Conservation (phyloP, 2,113 vertebrate genomes). For the Gopherus flavomarginatus region DNA sequence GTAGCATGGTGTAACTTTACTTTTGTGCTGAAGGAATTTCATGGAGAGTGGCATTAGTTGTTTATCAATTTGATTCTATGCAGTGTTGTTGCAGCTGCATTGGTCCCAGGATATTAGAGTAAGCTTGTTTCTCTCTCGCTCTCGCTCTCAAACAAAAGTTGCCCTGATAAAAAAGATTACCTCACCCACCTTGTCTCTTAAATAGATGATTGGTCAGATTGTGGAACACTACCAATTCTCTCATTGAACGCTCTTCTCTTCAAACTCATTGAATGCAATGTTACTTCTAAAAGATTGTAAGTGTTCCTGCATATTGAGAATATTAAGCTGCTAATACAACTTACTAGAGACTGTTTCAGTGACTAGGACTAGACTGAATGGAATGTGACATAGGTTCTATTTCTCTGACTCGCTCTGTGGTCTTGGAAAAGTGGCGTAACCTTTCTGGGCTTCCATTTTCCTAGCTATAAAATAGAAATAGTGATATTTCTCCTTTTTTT, state of each 20-base stretch:
- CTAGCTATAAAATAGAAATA: not conserved
- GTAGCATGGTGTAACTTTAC: not conserved
- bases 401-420: not conserved
- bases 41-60: not conserved
- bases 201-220: not conserved
- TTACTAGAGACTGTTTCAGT: not conserved
- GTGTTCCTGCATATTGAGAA: not conserved
- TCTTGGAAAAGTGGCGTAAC: not conserved
- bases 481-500: not conserved
- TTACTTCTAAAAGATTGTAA: not conserved
- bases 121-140: not conserved
- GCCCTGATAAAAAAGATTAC: not conserved
- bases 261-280: not conserved
- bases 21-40: not conserved
- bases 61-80: not conserved
- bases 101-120: not conserved
- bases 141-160: not conserved
- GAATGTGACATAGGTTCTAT: not conserved
- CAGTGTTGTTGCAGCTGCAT: not conserved
- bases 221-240: not conserved
- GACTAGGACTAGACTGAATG: not conserved
- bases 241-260: not conserved
- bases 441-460: not conserved
- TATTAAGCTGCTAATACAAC: not conserved
- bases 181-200: not conserved